Base-by-base conservation (phyloP, 2,797 vertebrate species). In the Thamnophis elegans region DNA sequence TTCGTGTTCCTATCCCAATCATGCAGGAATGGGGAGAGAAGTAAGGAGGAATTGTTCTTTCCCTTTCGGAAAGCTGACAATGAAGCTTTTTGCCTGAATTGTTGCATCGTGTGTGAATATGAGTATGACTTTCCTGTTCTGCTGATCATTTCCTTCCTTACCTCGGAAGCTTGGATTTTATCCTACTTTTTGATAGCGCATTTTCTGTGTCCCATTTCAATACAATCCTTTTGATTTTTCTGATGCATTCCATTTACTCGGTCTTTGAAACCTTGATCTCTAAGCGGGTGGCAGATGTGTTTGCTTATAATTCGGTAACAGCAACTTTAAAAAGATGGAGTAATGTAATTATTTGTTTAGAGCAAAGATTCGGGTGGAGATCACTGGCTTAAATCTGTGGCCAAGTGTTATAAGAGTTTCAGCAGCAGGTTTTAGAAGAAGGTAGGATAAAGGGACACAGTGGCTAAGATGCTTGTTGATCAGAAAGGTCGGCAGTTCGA, bases 121-220 rank as follows among this genome's bases (percentile, higher is more conserved):
- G 93, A 97, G 93, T 28, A 51, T 96, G 95, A 95, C 93, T 97
- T 96, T 96, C 96, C 96, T 96, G 94, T 95, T 87, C 95, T 94
- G 91, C 91, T 92, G 95, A 96, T 96, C 94, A 96, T 97, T 97
- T 97, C 97, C 97, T 97, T 97, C 96, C 97, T 96, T 95, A 95
- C 95, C 94, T 96, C 94, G 95, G 95, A 96, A 95, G 95, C 94
- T 95, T 94, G 94, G 95, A 95, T 97, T 96, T 96, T 96, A 94
- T 78, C 94, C 92, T 95, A 95, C 92, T 93, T 96, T 96, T 96
- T 96, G 95, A 95, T 94, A 95, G 94, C 92, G 90, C 93, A 2
- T 94, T 95, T 95, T 95, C 7, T 88, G 55, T 85, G 11, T 94
- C 92, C 94, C 87, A 22, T 5, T 90, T 90, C 85, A 95, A 92